Evolutionary conservation across 2,888 invertebrate genomes (phyloP).

Genomic region (Perizoma flavofasciatum): DNA sequence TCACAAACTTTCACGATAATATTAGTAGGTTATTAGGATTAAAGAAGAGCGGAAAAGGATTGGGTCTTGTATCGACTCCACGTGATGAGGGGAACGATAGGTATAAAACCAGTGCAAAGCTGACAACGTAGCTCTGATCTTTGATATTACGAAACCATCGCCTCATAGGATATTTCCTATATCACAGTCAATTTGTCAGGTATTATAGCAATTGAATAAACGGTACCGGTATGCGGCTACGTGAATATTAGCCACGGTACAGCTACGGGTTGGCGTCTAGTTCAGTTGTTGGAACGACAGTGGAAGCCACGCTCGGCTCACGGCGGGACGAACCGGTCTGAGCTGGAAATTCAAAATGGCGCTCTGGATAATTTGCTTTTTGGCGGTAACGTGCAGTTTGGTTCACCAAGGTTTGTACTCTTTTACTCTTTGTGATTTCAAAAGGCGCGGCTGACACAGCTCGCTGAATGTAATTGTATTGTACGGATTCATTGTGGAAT

Average conservation of each 20-base stretch:
- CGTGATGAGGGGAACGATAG: too few species aligned
- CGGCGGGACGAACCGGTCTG: slow-evolving; percentile 55
- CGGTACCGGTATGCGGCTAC: slow-evolving; percentile 39
- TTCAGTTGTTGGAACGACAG: slow-evolving; percentile 31
- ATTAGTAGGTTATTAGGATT: too few species aligned
- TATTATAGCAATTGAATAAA: slow-evolving; percentile 76
- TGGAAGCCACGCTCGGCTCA: slow-evolving; percentile 51
- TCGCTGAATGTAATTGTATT: slow-evolving; percentile 10
- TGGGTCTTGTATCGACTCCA: too few species aligned
- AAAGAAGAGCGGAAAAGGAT: too few species aligned
- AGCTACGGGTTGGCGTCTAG: slow-evolving; percentile 6
- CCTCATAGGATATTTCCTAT: slow-evolving; percentile 47
- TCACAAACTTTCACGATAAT: too few species aligned
- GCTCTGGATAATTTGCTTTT: slow-evolving; percentile 60
- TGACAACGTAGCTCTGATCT: slow-evolving; percentile 6
- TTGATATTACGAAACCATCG: slow-evolving; percentile 38
- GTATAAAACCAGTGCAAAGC: slow-evolving; percentile 13
- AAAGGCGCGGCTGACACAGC: slow-evolving; percentile 19
- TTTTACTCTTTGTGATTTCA: slow-evolving; percentile 35
- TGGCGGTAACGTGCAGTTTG: slow-evolving; percentile 76
- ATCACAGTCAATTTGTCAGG: slow-evolving; percentile 62
- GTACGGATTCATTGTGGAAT: slow-evolving; percentile 19
- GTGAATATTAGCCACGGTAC: slow-evolving; percentile 14
- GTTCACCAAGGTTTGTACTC: slow-evolving; percentile 74
- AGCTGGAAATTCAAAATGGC: slow-evolving; percentile 61